phyloP scores from a whole-genome alignment of 2,888 invertebrate genomes.

The Dicranocentrus wangi region DNA sequence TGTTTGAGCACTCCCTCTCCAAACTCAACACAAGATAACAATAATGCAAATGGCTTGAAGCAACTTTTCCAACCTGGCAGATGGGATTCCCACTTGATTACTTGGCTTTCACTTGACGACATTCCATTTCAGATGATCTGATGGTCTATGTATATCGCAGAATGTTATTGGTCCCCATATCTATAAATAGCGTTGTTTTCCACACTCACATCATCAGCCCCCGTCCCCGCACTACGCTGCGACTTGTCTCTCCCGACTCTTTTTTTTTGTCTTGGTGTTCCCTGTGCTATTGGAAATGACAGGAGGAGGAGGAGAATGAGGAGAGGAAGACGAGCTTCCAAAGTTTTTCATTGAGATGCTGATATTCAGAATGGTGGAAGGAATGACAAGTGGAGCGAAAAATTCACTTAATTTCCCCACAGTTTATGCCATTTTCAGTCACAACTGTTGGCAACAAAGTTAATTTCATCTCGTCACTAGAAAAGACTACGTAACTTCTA shows the following conservation, averaged over 20 bases:
- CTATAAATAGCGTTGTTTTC: slow-evolving; percentile 11
- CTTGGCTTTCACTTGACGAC: slow-evolving; percentile 30
- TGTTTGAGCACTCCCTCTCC: slow-evolving; percentile 14
- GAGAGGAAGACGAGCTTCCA: slow-evolving; percentile 40
- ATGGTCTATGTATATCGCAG: slow-evolving; percentile 8
- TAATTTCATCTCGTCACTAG: slow-evolving; percentile 48
- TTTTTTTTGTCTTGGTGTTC: background rate
- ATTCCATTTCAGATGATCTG: slow-evolving; percentile 48
- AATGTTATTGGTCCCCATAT: background rate
- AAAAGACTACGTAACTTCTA: slow-evolving; percentile 23
- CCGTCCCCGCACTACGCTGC: no score
- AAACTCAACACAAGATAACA: slow-evolving; percentile 20
- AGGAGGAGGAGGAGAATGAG: slow-evolving; percentile 29
- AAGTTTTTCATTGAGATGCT: slow-evolving; percentile 55
- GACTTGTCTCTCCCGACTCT: background rate
- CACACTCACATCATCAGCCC: background rate
- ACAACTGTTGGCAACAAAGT: slow-evolving; percentile 65
- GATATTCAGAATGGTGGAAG: slow-evolving; percentile 48
- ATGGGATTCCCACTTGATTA: slow-evolving; percentile 44
- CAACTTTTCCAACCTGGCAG: slow-evolving; percentile 32
- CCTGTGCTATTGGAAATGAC: slow-evolving; percentile 48
- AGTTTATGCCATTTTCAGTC: slow-evolving; percentile 68
- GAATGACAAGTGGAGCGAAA: slow-evolving; percentile 64
- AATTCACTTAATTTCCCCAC: slow-evolving; percentile 68
- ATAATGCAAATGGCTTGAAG: slow-evolving; percentile 39